Evolutionary conservation across 2,888 invertebrate genomes (phyloP), one percentile per base, ranked within the genome.

Genomic region (Ornithoptera alexandrae): DNA sequence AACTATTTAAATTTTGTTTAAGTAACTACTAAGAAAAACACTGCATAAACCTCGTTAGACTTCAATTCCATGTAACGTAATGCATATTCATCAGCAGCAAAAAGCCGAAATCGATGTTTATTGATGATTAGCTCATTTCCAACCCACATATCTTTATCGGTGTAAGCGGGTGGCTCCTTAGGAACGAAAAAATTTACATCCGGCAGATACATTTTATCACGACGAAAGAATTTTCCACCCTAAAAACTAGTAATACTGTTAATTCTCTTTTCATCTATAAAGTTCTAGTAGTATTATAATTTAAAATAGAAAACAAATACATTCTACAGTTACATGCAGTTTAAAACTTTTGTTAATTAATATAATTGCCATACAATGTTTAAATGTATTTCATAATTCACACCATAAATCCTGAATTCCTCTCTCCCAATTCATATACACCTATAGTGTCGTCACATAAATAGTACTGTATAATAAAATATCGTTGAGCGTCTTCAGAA

Each of bases 1-100:
- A n/a, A 53, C 53, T 18, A 12, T 5, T n/a, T n/a, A 53, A 5
- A 10, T 46, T 46, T 15, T 15, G 8, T 46, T 46, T 46, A 15
- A 42, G 46, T 30, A 30, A 30, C 30, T 5, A 30, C 30, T 30
- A 30, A 30, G 30, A 53, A 7, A 50, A 53, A n/a, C 17, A 50
- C 50, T n/a, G 53, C 53, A n/a, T 53, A n/a, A 53, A 97, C 97
- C 94, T 97, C 94, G 69, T 94, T 87, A 69, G 94, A 90, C 85
- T 97, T 93, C 10, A 95, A 81, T 85, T 98, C 98, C 97, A 98
- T 96, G 81, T 97, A 98, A 60, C 96, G 94, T 65, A 98, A 87
- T 0, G 97, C 96, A 81, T 97, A 98, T 79, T 97, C 96, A 83
- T 98, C 98, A 1, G 97, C 97, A 2, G 95, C 95, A 1, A 95